These are phyloP conservation scores for Xylophagus ater DNA, from an alignment of 2,888 invertebrate genomes.

Conservation along the genomic window DNA sequence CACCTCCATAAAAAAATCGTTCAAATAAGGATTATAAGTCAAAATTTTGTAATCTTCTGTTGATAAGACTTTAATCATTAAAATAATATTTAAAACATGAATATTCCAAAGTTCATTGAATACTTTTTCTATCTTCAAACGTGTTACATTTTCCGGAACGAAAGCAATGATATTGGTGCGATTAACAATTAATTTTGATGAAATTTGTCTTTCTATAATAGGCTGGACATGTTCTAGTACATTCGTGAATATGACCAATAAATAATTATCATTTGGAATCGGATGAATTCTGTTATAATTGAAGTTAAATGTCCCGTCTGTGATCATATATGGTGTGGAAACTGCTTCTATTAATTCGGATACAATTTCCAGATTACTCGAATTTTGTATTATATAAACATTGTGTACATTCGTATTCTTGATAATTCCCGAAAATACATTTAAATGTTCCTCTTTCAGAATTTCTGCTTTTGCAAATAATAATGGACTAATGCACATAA, in stretches of 20 bases:
- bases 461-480: no score
- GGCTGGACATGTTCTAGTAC: neutral
- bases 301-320: no score
- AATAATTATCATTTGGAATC: constrained; percentile 1
- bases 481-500: no score
- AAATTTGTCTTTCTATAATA: neutral
- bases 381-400: no score
- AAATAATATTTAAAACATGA: neutral
- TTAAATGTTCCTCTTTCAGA: no score
- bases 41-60: neutral
- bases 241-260: constrained; percentile 2
- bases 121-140: neutral
- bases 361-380: no score
- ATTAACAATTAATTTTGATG: neutral
- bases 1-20: neutral
- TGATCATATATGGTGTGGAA: no score
- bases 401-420: no score
- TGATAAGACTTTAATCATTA: neutral
- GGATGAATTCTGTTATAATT: no score
- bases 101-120: neutral
- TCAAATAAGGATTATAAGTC: constrained; percentile 4
- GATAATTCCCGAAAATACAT: no score
- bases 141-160: neutral
- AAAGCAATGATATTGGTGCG: constrained; percentile 4
- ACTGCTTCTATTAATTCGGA: no score